These are phyloP conservation scores for Drosophila mettleri DNA, from an alignment of 2,888 invertebrate species.

Conservation along the genomic window DNA sequence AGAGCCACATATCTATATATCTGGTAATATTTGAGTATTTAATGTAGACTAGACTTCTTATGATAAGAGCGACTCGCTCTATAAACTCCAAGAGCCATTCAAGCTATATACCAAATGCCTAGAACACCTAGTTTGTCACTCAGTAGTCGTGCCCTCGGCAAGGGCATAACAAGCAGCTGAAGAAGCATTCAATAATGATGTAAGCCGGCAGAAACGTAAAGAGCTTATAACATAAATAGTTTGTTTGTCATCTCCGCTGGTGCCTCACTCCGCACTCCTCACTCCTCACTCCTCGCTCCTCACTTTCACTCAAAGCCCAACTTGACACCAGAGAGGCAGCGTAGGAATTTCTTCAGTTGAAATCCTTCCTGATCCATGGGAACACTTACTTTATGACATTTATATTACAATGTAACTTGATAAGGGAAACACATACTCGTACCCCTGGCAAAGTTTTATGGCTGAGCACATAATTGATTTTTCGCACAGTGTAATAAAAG, in stretches of 20 bases:
- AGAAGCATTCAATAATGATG: constrained; percentile 5
- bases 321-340: neutral
- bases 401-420: constrained; percentile 1
- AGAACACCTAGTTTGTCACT: no score
- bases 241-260: neutral
- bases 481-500: constrained; percentile 14
- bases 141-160: neutral
- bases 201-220: neutral
- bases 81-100: no score
- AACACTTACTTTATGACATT: neutral
- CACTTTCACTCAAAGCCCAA: neutral
- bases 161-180: neutral
- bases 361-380: neutral
- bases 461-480: constrained; percentile 4
- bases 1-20: no score
- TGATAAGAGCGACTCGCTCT: no score
- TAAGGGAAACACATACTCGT: no score
- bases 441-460: no score
- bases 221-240: constrained; percentile 11
- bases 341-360: neutral
- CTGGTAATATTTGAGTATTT: no score
- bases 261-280: no score
- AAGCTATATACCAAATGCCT: no score
- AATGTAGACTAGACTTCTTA: no score
- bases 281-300: no score